Evolutionary conservation across 1,140 invertebrate genomes (phyloP).

Genomic region (Drosophila willistoni): DNA sequence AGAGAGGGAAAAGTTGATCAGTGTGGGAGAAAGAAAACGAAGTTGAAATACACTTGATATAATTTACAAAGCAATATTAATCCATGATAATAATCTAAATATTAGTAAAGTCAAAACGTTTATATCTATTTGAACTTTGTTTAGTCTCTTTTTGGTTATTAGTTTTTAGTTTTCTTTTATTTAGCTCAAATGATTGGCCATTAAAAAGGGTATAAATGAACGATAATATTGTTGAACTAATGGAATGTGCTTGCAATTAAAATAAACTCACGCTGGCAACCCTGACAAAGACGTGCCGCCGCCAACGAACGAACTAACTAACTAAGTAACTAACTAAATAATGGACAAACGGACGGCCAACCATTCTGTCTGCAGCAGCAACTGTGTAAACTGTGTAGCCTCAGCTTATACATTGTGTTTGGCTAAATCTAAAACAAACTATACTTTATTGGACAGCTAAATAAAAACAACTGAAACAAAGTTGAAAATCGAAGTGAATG

Average conservation of each 20-base stretch:
- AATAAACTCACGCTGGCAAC: constrained; percentile 80
- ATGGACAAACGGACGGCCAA: constrained; percentile 14
- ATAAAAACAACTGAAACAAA: not conserved
- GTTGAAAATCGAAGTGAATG: not conserved
- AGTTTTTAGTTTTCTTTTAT: not conserved
- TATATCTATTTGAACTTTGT: not conserved
- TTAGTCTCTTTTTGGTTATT: not conserved
- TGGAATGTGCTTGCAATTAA: constrained; percentile 76
- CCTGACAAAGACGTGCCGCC: constrained; percentile 73
- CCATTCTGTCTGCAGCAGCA: constrained; percentile 16
- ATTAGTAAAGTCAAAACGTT: not conserved
- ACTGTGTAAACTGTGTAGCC: constrained; percentile 28
- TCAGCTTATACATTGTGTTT: not conserved
- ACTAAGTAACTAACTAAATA: constrained; percentile 5
- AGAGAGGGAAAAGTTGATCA: constrained; percentile 1
- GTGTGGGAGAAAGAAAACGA: not conserved
- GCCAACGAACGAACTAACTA: constrained; percentile 1
- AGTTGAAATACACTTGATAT: not conserved
- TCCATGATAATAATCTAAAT: not conserved
- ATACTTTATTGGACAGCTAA: not conserved
- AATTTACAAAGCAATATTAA: not conserved
- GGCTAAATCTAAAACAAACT: constrained; percentile 8
- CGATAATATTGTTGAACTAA: not conserved
- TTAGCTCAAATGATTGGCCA: too few relatives aligned
- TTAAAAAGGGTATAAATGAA: not conserved